Percentiles rank a stretch among this genome's conserved stretches.
Evolutionary conservation across 2,113 vertebrate species (phyloP).

Genomic region (Thalassoma bifasciatum): DNA sequence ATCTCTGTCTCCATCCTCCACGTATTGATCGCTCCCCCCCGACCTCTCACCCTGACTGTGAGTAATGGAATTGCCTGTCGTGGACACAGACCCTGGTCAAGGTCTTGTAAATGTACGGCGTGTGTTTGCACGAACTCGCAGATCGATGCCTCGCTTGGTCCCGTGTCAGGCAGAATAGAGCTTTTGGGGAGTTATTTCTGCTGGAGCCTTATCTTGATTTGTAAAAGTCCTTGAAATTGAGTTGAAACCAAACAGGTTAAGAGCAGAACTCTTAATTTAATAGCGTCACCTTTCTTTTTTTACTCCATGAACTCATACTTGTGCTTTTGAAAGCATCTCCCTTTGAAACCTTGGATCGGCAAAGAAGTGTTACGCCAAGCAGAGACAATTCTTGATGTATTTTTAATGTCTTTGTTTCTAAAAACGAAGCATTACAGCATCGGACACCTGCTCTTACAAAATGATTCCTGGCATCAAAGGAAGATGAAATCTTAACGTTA

Average conservation of each 20-base stretch:
- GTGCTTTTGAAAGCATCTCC: not conserved
- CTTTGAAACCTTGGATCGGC: conserved; percentile 12
- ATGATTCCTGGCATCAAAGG: conserved; percentile 40
- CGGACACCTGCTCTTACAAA: conserved; percentile 26
- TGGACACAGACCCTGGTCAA: conserved; percentile 62
- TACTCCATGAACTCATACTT: not conserved
- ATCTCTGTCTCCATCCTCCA: conserved; percentile 55
- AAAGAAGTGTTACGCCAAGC: not conserved
- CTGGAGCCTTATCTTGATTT: conserved; percentile 40
- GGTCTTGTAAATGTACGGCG: conserved; percentile 68
- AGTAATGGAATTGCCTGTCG: conserved; percentile 78
- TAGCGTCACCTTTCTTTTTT: not conserved
- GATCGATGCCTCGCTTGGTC: conserved; percentile 62
- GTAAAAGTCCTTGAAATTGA: conserved; percentile 54
- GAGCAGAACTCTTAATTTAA: not conserved
- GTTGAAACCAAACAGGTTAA: not conserved
- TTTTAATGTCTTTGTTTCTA: conserved; percentile 24
- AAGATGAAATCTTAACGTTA: conserved; percentile 14
- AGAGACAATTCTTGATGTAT: conserved; percentile 16
- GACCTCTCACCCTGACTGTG: conserved; percentile 62
- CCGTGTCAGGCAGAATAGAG: conserved; percentile 40
- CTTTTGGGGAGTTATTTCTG: conserved; percentile 34
- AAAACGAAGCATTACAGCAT: conserved; percentile 28
- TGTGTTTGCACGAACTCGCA: conserved; percentile 54
- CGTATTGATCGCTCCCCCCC: conserved; percentile 65